Base-by-base conservation (phyloP, 2,797 vertebrate genomes). In the Acipenser ruthenus region DNA sequence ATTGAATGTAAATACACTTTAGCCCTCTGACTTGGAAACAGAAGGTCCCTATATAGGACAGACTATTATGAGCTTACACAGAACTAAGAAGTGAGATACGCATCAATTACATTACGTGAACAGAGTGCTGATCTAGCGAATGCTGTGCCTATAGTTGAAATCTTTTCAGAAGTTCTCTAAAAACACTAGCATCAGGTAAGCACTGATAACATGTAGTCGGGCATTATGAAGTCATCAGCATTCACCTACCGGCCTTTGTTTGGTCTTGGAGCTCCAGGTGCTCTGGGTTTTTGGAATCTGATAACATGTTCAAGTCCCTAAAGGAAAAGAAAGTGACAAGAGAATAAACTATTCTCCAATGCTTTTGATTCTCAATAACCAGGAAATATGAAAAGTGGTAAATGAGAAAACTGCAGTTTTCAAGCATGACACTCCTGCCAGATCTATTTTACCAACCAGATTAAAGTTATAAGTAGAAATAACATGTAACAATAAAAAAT, bases 271-370 rank as follows among this genome's bases (percentile, higher is more conserved):
- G 84, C 75, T 99, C 96, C 84, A 98, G 79, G 73, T 90, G 91
- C 84, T 97, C 94, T 59, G 90, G 86, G 71, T 93, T 92, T 80
- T 97, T 95, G 50, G 89, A 90, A 81, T 95, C 93, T 0, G 93
- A 97, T 66, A 96, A 87, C 95, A 99, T 97, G 79, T 95, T 98
- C 76, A 98, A 86, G 80, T 98, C 96, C 79, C 97, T 99, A 84
- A 82, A 89, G 78, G 65, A 78, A 80, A 72, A 56, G 9, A 37
- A 37, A 37, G 37, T 37, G 72, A 82, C 77, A 75, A 69, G 63
- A 77, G 76, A 82, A 74, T 60, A 65, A 73, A 75, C 66, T 72
- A 75, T 73, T 74, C 72, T 59, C 60, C 63, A 75, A 64, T 75
- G 68, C 71, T 79, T 77, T 53, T 58, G 7, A 58, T 58, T 7